phyloP scores from a whole-genome alignment of 2,797 vertebrate genomes.

The Bovichtus variegatus region DNA sequence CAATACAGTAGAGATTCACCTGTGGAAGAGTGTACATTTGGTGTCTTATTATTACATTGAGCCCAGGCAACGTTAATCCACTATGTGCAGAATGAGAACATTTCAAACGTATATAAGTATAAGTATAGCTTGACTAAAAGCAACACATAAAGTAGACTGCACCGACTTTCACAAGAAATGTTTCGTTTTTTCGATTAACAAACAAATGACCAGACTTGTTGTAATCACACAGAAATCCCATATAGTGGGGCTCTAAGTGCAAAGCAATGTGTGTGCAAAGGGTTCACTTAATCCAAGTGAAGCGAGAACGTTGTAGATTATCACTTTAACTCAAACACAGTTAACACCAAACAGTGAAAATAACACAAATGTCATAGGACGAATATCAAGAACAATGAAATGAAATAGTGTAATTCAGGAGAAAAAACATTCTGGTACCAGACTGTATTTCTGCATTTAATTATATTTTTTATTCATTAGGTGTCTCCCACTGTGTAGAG shows the following conservation, averaged over 20 bases:
- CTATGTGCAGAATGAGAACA: neutral
- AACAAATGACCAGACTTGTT: neutral
- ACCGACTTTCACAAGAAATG: neutral
- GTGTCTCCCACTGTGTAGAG: conserved; percentile 27
- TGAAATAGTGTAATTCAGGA: conserved; percentile 19
- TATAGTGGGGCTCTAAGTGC: neutral
- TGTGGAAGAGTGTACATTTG: neutral
- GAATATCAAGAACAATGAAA: conserved; percentile 12
- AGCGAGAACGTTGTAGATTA: conserved; percentile 31
- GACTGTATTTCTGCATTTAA: conserved; percentile 13
- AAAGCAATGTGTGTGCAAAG: neutral
- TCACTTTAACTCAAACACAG: conserved; percentile 48
- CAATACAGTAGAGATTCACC: neutral
- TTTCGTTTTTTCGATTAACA: neutral
- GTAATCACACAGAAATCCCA: neutral
- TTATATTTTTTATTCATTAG: conserved; percentile 38
- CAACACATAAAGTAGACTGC: neutral
- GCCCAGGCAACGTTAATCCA: neutral
- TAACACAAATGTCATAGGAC: conserved; percentile 13
- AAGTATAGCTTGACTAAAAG: neutral
- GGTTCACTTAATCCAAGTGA: neutral
- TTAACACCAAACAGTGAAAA: conserved; percentile 33
- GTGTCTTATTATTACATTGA: neutral
- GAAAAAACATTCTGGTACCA: neutral
- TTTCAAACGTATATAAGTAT: neutral